Evolutionary conservation across 2,888 invertebrate species (phyloP), one percentile per base, ranked within the genome.

Genomic region (Epirrita christyi): DNA sequence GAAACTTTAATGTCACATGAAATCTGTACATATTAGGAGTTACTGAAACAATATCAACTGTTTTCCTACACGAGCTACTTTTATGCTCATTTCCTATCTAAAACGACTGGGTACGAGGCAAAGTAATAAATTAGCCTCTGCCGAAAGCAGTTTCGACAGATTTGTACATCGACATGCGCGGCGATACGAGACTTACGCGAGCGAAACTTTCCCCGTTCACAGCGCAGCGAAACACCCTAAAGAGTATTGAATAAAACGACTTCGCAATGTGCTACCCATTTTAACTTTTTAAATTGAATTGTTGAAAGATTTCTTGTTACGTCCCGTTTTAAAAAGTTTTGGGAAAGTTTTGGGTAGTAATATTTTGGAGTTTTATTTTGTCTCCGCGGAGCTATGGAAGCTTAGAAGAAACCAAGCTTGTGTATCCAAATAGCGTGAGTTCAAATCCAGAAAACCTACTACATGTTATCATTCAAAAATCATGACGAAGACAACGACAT

Each of bases 241-340:
- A 54, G 54, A 59, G 62, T 64, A 66, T 68, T 64, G 63, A 67
- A 67, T 65, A 60, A 67, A 65, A 63, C 51, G 63, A 58, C 55
- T 58, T 61, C 45, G 46, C 48, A 58, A 59, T 62, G 57, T 52
- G 51, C 53, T 56, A 52, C 56, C 61, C 55, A 57, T 63, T 65
- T 59, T 48, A 65, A 63, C 56, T 65, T 64, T 55, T 54, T 51
- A 58, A 61, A 61, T 61, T 51, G 56, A 53, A 61, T 61, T 52
- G 61, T 54, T 56, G 34, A 41, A 54, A 56, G 59, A 55, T 58
- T 58, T 55, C 50, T 50, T 54, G 42, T 42, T 43, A 37, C 55
- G 46, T 55, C 14, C 44, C 59, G 43, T 28, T 55, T 59, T 55
- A 48, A 42, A 53, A 56, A 56, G 52, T 49, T 49, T 53, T 36